These are phyloP conservation scores for Eustalomyia histrio DNA, from an alignment of 2,888 invertebrate species.

Conservation along the genomic window DNA sequence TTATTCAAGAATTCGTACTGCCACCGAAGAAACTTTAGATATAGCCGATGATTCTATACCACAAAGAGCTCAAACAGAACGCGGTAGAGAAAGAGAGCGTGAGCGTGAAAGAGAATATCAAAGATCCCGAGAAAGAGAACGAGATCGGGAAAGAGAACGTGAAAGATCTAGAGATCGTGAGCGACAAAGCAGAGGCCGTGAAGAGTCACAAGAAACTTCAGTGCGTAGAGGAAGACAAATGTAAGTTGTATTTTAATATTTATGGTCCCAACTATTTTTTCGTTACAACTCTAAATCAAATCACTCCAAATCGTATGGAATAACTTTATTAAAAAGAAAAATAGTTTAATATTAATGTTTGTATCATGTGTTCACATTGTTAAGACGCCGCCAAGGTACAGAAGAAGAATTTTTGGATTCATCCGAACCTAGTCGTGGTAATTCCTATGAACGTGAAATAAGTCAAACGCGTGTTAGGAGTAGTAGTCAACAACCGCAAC, in stretches of 20 bases:
- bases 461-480: slow-evolving; percentile 69
- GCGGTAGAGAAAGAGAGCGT: slow-evolving; percentile 57
- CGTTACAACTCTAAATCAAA: background rate
- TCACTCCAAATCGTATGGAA: slow-evolving; percentile 33
- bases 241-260: slow-evolving; percentile 68
- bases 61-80: slow-evolving; percentile 51
- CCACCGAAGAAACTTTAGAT: slow-evolving; percentile 75
- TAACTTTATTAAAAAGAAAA: background rate
- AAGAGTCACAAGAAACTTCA: slow-evolving; percentile 70
- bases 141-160: background rate
- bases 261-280: background rate
- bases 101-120: slow-evolving; percentile 58
- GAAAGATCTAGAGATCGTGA: slow-evolving; percentile 57
- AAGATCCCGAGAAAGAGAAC: slow-evolving; percentile 65
- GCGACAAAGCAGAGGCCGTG: slow-evolving; percentile 69
- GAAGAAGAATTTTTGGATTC: slow-evolving; percentile 75
- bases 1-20: slow-evolving; percentile 71
- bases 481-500: slow-evolving; percentile 68
- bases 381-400: slow-evolving; percentile 70
- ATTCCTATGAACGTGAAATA: slow-evolving; percentile 72
- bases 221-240: slow-evolving; percentile 72
- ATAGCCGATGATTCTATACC: slow-evolving; percentile 71
- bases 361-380: background rate
- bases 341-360: no score
- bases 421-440: slow-evolving; percentile 74